These are phyloP conservation scores for Recurvirostra avosetta DNA, from an alignment of 2,113 vertebrate genomes.

Conservation along the genomic window DNA sequence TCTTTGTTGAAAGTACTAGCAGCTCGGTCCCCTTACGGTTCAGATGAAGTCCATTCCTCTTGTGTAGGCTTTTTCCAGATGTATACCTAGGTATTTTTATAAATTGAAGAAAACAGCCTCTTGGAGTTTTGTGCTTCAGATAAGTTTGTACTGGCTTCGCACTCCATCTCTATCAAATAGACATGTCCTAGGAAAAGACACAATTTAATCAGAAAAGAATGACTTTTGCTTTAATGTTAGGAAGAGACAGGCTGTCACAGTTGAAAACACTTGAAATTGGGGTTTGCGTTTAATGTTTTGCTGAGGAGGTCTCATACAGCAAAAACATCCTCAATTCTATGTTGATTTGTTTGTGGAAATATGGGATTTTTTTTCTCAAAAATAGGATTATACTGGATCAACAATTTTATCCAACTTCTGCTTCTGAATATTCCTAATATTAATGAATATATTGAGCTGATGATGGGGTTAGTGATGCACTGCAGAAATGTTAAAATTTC, in stretches of 20 bases:
- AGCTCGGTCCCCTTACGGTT: background rate
- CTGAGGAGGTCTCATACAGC: background rate
- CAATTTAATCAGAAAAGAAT: background rate
- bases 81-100: background rate
- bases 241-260: background rate
- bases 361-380: background rate
- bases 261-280: background rate
- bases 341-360: background rate
- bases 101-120: background rate
- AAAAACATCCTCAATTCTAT: background rate
- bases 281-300: background rate
- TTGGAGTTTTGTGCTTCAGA: background rate
- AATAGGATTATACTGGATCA: background rate
- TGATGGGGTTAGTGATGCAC: background rate
- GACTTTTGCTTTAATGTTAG: background rate
- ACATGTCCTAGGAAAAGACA: background rate
- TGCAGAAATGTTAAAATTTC: background rate
- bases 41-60: background rate
- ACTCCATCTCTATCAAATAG: background rate
- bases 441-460: background rate
- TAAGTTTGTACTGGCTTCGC: background rate
- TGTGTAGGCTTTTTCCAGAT: background rate
- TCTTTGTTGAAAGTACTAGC: background rate
- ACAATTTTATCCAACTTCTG: background rate
- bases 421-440: background rate